Evolutionary conservation across 1,140 invertebrate genomes (phyloP).

Genomic region (Drosophila subpulchrella): DNA sequence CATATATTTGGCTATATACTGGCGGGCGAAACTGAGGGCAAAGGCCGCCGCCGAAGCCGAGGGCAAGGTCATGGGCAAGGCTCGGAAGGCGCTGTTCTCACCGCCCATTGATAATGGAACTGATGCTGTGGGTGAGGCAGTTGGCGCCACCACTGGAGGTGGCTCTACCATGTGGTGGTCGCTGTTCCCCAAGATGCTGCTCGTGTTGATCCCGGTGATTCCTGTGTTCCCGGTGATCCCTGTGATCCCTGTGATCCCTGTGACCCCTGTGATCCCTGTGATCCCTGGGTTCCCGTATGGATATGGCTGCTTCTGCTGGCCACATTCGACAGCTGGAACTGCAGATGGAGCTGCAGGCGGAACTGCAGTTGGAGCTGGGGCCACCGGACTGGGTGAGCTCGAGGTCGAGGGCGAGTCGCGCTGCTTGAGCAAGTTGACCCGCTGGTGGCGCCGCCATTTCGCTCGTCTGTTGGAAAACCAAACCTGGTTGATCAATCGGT

Average conservation of each 20-base stretch:
- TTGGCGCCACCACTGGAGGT: conserved; percentile 29
- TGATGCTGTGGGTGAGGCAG: conserved; percentile 84
- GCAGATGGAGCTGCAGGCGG: conserved; percentile 12
- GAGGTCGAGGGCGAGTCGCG: conserved; percentile 85
- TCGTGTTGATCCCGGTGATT: conserved; percentile 18
- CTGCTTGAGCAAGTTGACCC: conserved; percentile 96
- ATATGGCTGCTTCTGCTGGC: conserved; percentile 25
- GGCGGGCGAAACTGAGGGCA: conserved; percentile 85
- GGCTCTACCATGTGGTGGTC: conserved; percentile 23
- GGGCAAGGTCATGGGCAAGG: conserved; percentile 82
- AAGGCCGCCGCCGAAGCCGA: conserved; percentile 83
- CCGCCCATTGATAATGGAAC: conserved; percentile 90
- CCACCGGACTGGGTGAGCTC: conserved; percentile 75
- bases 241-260: not conserved
- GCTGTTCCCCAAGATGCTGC: conserved; percentile 11
- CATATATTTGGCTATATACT: conserved; percentile 84
- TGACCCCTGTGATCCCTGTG: conserved; percentile 1
- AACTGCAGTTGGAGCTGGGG: not conserved
- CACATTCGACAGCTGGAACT: conserved; percentile 12
- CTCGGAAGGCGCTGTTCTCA: conserved; percentile 93
- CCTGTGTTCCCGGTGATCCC: conserved; percentile 12
- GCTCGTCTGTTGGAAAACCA: conserved; percentile 99
- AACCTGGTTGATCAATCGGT: conserved; percentile 90
- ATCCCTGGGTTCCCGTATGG: conserved; percentile 1
- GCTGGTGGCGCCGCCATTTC: conserved; percentile 97